A percentile compares a stretch with the other conserved stretches of the same genome.
phyloP scores from a whole-genome alignment of 1,140 invertebrate genomes.

The Heterodera carotae region DNA sequence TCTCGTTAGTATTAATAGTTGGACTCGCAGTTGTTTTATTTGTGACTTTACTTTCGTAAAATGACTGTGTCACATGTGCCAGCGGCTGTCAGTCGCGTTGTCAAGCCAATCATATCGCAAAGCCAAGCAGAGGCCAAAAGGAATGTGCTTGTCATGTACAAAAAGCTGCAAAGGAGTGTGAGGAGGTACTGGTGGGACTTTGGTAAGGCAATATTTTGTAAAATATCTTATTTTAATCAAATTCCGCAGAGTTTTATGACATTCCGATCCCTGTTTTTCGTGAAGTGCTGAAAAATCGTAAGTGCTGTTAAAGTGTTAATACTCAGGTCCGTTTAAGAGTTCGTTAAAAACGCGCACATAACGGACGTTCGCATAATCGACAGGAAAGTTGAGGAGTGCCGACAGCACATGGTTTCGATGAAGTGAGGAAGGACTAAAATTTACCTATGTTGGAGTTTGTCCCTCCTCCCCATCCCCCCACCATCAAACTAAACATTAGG shows the following conservation, averaged over 20 bases:
- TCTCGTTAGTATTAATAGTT: no score
- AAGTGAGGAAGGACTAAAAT: not conserved
- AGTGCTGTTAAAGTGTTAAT: not conserved
- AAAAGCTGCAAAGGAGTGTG: constrained; percentile 12
- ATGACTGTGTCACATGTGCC: constrained; percentile 1
- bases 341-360: constrained; percentile 18
- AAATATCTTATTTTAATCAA: not conserved
- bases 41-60: not conserved
- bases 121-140: not conserved
- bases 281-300: constrained; percentile 23
- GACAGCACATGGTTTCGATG: constrained; percentile 1
- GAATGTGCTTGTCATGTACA: constrained; percentile 18
- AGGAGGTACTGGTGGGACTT: constrained; percentile 12
- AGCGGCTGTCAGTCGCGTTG: constrained; percentile 2
- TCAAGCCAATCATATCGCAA: constrained; percentile 23
- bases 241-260: constrained; percentile 7
- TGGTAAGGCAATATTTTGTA: constrained; percentile 5
- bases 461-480: no score
- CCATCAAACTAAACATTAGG: no score
- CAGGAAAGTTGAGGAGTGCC: constrained; percentile 18
- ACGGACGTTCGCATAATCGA: constrained; percentile 15
- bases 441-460: no score
- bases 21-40: not conserved
- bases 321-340: not conserved
- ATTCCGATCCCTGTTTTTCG: constrained; percentile 28